Evolutionary conservation across 2,888 invertebrate genomes (phyloP), one percentile per base, ranked within the genome.

Genomic region (Myopa tessellatipennis): DNA sequence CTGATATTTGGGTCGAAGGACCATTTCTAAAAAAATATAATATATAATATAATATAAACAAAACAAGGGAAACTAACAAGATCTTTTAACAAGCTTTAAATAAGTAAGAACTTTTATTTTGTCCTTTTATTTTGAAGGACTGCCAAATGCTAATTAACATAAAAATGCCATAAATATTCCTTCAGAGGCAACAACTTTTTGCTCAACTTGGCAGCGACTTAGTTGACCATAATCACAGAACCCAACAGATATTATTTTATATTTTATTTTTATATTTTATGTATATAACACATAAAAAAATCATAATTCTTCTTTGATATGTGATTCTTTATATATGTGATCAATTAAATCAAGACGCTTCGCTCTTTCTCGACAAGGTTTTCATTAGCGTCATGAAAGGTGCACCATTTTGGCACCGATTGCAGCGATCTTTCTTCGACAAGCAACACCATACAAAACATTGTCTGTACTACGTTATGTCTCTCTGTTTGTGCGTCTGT

Each of bases 301-400:
- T 68, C 36, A 74, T 74, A 55, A 67, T 75, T 75, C 58, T 68
- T 75, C 68, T 45, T 69, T 69, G 69, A 69, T 75, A 75, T 75
- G 69, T n/a, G n/a, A n/a, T n/a, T n/a, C n/a, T n/a, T n/a, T n/a
- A n/a, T n/a, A 75, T 60, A 75, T 75, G 75, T 69, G 60, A 75
- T 75, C 69, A 75, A 75, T 75, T 75, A 68, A 69, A 69, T 65
- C 55, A 36, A 65, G 26, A 26, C 63, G 63, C 65, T 74, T 65
- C n/a, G 52, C 65, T 65, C 60, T 74, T 50, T 63, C 14, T 26
- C 34, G 60, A 69, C 69, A 60, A 68, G 69, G 16, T 50, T 75
- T 75, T 58, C 69, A 60, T 58, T 69, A 63, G 73, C 73, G 45
- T 60, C 73, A 61, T 18, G 50, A 69, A 69, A 18, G 45, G 50